Base-by-base conservation (phyloP, 2,888 invertebrate genomes). In the Nudaria mundana region DNA sequence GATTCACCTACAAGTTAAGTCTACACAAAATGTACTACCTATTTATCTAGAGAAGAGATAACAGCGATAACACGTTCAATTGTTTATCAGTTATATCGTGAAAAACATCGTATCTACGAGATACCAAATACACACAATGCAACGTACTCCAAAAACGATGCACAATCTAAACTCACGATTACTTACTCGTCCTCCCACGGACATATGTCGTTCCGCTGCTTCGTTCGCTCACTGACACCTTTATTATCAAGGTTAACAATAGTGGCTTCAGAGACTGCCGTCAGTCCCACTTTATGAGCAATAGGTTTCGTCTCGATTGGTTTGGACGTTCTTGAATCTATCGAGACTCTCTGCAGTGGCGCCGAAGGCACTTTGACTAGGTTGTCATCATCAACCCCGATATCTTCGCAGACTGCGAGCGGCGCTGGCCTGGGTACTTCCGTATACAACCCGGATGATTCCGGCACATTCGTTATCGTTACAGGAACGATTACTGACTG, bases 161-260 rank as follows among this genome's bases (percentile, higher is more conserved):
- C 66, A 62, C 62, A 57, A 63, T 65, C 56, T 58, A 63, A 58
- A 55, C 50, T 55, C 64, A 56, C 61, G 56, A 63, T 63, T 82
- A 94, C 96, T 95, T 91, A 97, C 97, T 97, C 96, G 90, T 97
- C 96, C 91, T 97, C 97, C 97, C 97, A 97, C 42, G 97, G 97
- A 90, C 97, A 97, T 76, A 97, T 93, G 86, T 96, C 95, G 86
- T 94, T 95, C 83, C 92, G 91, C 84, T 93, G 77, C 67, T 75
- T 80, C 28, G 28, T 28, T 52, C 73, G 71, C 53, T 79, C 81
- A 66, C 71, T 74, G 71, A 73, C 63, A 71, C 69, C 74, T 65
- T 76, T 81, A 73, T 68, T 77, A 71, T 76, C 80, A 71, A 76
- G 76, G 71, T 76, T 83, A 80, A 84, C 85, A 73, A 81, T 78